Percentiles rank a stretch among this genome's conserved stretches.
phyloP scores from a whole-genome alignment of 1,140 invertebrate genomes.

The Holcopasites calliopsidis region DNA sequence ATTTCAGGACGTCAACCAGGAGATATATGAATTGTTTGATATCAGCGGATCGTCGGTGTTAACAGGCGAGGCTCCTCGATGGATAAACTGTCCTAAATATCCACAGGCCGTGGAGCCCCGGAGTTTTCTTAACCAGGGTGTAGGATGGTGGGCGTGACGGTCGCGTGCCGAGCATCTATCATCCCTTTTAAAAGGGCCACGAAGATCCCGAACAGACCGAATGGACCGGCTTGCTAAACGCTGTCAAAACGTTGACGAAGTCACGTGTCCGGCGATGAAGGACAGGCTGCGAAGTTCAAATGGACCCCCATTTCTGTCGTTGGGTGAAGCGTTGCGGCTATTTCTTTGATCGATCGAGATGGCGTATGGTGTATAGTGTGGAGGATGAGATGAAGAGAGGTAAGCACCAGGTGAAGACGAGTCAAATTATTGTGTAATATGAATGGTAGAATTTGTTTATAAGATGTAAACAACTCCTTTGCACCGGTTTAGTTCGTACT shows the following conservation, averaged over 20 bases:
- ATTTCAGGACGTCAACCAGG: constrained; percentile 75
- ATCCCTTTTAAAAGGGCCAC: constrained; percentile 72
- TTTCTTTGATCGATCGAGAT: constrained; percentile 62
- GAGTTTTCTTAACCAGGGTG: constrained; percentile 8
- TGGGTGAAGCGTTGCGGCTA: constrained; percentile 66
- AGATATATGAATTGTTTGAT: constrained; percentile 80
- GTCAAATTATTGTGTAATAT: too few species aligned
- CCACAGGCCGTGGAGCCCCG: constrained; percentile 38
- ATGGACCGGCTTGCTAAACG: constrained; percentile 60
- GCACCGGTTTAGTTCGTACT: too few species aligned
- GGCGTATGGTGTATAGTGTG: not conserved
- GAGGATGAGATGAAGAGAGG: not conserved
- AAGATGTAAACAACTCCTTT: too few species aligned
- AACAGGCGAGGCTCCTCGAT: constrained; percentile 37
- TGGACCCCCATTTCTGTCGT: not conserved
- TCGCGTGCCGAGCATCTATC: constrained; percentile 79
- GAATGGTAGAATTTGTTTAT: too few species aligned
- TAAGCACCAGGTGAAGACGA: too few species aligned
- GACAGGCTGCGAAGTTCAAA: constrained; percentile 4
- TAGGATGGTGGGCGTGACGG: constrained; percentile 69
- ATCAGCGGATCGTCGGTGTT: constrained; percentile 54
- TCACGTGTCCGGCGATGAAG: constrained; percentile 69
- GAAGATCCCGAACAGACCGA: constrained; percentile 56
- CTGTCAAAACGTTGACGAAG: constrained; percentile 68
- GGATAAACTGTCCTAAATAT: constrained; percentile 70